Evolutionary conservation across 2,797 vertebrate genomes (phyloP), one percentile per base, ranked within the genome.

Genomic region (Chrosomus eos): DNA sequence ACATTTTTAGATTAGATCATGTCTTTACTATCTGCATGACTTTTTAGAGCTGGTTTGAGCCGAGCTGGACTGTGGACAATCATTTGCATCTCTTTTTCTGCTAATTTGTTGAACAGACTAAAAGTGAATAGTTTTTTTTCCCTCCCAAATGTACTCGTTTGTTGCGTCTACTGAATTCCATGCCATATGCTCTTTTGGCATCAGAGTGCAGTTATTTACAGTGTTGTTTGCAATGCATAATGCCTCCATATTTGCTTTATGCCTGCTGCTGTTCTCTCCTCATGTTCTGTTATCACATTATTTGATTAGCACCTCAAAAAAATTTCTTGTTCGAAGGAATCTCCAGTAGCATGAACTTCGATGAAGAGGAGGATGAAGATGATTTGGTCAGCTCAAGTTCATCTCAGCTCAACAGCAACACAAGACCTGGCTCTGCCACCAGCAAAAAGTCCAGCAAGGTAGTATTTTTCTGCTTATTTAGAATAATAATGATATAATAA

Each of bases 321-420:
- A 11, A 40, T 26, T 43, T 68, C 67, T 80, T 85, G n/a, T 86
- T 64, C 67, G 16, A 92, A 99, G 98, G 98, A 85, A 97, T 99
- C 93, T 99, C 98, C 81, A 98, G 97, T 93, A 99, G 98, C 92
- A 99, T 99, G 97, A 99, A 99, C 93, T 99, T 99, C 89, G 97
- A 98, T 89, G 97, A 96, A 91, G 98, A 99, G 66, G 98, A 98
- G 76, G 97, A 99, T 6, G 98, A 99, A 0, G 98, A 99, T 11
- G 98, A 99, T 60, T 97, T 98, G 93, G 96, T 99, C 79, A 99
- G 98, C 89, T 99, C 98, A 64, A 98, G 97, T 89, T 99, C 98
- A 64, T 99, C 98, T 33, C 98, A 99, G 92, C 94, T 99, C 21
- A 99, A 99, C 92, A 99, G 96, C 92, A 99, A 97, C 95, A 98